A percentile compares a stretch with the other conserved stretches of the same genome.
Evolutionary conservation across 2,797 vertebrate genomes (phyloP).

Genomic region (Parauchenoglanis ngamensis): DNA sequence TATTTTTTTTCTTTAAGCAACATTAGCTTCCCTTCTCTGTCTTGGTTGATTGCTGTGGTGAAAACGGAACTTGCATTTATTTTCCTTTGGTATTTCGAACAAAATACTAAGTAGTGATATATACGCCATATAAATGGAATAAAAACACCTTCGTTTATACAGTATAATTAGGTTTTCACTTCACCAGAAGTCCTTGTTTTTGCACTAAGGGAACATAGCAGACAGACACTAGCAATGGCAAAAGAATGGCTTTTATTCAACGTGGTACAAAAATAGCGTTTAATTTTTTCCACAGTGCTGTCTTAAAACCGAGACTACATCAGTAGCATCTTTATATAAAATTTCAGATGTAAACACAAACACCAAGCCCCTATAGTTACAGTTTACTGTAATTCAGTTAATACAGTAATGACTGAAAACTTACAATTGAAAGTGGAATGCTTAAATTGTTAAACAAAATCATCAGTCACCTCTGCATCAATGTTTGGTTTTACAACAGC

Average conservation of each 20-base stretch:
- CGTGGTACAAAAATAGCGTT: constrained; percentile 59
- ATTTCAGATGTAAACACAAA: background rate
- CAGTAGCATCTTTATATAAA: background rate
- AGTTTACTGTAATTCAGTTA: background rate
- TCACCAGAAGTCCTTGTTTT: no score
- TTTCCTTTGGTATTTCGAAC: background rate
- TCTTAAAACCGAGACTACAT: background rate
- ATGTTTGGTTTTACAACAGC: no score
- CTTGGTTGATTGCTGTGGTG: background rate
- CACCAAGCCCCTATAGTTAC: background rate
- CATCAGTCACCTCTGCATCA: background rate
- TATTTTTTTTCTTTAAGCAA: background rate
- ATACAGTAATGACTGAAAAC: background rate
- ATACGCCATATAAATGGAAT: background rate
- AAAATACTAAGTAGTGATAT: no score
- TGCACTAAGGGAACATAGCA: background rate
- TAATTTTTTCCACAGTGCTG: background rate
- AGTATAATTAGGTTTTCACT: background rate
- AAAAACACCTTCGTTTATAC: background rate
- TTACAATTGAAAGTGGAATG: background rate
- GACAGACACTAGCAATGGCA: background rate
- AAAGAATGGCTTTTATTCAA: constrained; percentile 46
- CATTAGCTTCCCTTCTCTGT: background rate
- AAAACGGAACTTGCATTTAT: background rate
- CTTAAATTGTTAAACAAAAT: background rate